phyloP scores from a whole-genome alignment of 23 tunicate species.

The Halocynthia aurantium region DNA sequence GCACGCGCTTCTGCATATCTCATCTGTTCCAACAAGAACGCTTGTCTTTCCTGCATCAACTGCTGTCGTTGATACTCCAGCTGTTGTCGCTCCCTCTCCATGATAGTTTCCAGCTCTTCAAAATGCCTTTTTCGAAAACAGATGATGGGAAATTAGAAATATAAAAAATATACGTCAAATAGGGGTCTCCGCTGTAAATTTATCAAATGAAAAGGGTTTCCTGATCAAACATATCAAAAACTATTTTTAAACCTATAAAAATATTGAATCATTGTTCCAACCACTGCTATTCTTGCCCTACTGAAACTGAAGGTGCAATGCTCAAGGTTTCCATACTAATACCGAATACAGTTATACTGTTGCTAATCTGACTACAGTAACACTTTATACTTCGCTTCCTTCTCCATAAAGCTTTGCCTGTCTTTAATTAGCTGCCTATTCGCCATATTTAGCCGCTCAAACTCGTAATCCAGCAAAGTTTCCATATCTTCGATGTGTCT shows the following conservation, averaged over 20 bases:
- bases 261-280: too few species aligned
- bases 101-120: slow-evolving; percentile 96
- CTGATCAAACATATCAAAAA: too few species aligned
- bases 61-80: slow-evolving; percentile 95
- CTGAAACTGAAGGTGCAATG: too few species aligned
- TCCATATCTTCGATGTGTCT: slow-evolving; percentile 69
- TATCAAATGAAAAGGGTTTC: too few species aligned
- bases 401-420: slow-evolving; percentile 59
- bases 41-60: slow-evolving; percentile 79
- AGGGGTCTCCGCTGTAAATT: too few species aligned
- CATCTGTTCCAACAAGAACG: slow-evolving; percentile 80
- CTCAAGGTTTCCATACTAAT: too few species aligned
- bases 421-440: slow-evolving; percentile 37
- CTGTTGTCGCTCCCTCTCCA: slow-evolving; percentile 93
- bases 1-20: slow-evolving; percentile 79
- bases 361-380: too few species aligned
- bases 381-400: slow-evolving; percentile 63
- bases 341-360: too few species aligned
- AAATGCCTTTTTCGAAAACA: slow-evolving; percentile 53
- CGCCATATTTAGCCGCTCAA: slow-evolving; percentile 2
- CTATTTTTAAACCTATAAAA: too few species aligned
- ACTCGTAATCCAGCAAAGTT: slow-evolving; percentile 29
- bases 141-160: too few species aligned
- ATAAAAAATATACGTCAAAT: too few species aligned
- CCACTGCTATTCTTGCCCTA: too few species aligned